Evolutionary conservation across 2,797 vertebrate genomes (phyloP).

Genomic region (Anguilla megastoma): DNA sequence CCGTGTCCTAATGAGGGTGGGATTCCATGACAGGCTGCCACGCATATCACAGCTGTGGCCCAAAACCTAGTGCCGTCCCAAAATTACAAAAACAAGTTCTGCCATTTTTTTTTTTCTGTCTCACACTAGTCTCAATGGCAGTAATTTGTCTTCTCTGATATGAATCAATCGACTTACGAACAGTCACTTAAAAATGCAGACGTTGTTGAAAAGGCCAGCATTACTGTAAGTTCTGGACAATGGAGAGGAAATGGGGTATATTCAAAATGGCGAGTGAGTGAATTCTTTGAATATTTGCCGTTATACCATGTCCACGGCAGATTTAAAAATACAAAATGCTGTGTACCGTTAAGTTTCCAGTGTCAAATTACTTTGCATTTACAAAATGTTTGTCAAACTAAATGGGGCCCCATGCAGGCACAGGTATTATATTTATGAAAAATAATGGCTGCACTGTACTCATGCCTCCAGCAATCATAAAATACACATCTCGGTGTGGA

Average conservation of each 20-base stretch:
- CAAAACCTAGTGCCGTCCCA: no score
- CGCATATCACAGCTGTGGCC: no score
- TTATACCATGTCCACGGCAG: background rate
- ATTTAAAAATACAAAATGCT: background rate
- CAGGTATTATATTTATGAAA: background rate
- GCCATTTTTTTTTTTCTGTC: no score
- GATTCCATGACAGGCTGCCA: no score
- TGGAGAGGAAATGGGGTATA: background rate
- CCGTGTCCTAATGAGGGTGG: no score
- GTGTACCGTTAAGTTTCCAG: no score
- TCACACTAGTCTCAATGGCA: no score
- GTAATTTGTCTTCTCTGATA: no score
- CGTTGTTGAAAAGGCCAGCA: no score
- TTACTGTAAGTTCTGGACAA: background rate
- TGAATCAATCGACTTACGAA: no score
- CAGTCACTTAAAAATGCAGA: no score
- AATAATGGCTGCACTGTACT: background rate
- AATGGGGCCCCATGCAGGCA: background rate
- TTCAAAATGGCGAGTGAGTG: background rate
- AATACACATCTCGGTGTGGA: background rate
- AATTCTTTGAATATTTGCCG: background rate
- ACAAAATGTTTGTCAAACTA: background rate
- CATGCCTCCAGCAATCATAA: background rate
- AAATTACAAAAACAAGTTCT: no score
- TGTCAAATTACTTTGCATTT: background rate